These are phyloP conservation scores for Oplegnathus fasciatus DNA, from an alignment of 2,113 vertebrate genomes.

Conservation along the genomic window DNA sequence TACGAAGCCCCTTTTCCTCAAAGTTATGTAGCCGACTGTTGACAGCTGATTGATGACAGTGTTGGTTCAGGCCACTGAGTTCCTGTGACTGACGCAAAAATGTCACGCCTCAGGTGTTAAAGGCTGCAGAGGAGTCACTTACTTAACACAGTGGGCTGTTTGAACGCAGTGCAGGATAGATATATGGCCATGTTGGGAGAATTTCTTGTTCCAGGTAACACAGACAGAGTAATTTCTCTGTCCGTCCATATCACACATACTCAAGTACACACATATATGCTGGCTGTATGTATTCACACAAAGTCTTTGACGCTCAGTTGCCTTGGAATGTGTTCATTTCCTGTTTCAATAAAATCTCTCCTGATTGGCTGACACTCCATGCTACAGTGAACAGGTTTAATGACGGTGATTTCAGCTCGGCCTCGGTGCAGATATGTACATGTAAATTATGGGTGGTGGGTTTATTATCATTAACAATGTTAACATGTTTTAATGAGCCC, in stretches of 20 bases:
- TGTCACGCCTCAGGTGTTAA: conserved; percentile 21
- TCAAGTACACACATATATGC: neutral
- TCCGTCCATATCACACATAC: neutral
- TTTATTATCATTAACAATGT: neutral
- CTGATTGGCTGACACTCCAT: neutral
- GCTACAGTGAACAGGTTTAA: neutral
- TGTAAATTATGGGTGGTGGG: neutral
- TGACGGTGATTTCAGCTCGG: neutral
- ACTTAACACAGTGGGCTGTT: neutral
- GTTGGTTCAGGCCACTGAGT: conserved; percentile 22
- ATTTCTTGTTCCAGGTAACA: neutral
- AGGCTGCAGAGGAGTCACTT: conserved; percentile 18
- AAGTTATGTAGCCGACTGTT: neutral
- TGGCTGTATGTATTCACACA: neutral
- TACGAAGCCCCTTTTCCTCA: neutral
- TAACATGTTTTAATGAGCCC: neutral
- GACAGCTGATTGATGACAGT: conserved; percentile 36
- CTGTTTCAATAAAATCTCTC: neutral
- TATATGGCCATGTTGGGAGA: neutral
- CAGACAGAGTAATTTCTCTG: neutral
- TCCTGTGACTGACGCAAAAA: conserved; percentile 32
- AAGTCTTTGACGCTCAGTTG: neutral
- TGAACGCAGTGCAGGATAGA: neutral
- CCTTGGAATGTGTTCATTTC: conserved; percentile 12
- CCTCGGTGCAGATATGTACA: neutral